Evolutionary conservation across 1,140 invertebrate species (phyloP).

Genomic region (Drosophila mojavensis): DNA sequence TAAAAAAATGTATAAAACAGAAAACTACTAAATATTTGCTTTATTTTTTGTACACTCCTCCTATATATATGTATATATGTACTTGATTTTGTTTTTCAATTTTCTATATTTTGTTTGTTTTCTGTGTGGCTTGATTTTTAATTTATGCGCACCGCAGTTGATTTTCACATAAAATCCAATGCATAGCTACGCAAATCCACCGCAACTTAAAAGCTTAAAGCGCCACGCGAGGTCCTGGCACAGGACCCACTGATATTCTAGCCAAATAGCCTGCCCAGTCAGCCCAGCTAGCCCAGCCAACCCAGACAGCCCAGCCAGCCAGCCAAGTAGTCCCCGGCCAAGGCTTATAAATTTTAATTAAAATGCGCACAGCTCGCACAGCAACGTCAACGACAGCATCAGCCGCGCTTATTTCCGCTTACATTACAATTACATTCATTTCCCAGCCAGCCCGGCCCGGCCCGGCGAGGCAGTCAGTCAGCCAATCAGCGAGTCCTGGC

Average conservation of each 20-base stretch:
- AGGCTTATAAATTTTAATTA: slow-evolving; percentile 83
- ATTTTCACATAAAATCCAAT: slow-evolving; percentile 76
- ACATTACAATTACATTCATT: slow-evolving; percentile 79
- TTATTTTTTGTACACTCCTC: too few relatives aligned
- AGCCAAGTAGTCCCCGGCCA: slow-evolving; percentile 59
- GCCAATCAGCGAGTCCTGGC: background rate
- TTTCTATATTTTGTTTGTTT: slow-evolving; percentile 20
- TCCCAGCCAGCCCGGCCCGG: slow-evolving; percentile 1
- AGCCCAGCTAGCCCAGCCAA: too few relatives aligned
- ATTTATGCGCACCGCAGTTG: slow-evolving; percentile 79
- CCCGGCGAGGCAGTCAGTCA: background rate
- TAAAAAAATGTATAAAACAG: too few relatives aligned
- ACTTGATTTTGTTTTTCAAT: background rate
- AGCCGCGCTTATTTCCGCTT: slow-evolving; percentile 76
- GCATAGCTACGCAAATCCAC: slow-evolving; percentile 71
- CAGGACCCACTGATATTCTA: slow-evolving; percentile 23
- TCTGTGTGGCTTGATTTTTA: slow-evolving; percentile 68
- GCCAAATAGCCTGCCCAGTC: slow-evolving; percentile 26
- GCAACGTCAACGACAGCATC: slow-evolving; percentile 52
- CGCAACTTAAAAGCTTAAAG: slow-evolving; percentile 81
- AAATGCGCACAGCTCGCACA: slow-evolving; percentile 57
- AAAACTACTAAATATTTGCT: too few relatives aligned
- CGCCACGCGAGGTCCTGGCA: slow-evolving; percentile 53
- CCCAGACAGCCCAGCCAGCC: too few relatives aligned
- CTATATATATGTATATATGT: too few relatives aligned